Evolutionary conservation across 2,888 invertebrate species (phyloP).

Genomic region (Nemoura dubitans): DNA sequence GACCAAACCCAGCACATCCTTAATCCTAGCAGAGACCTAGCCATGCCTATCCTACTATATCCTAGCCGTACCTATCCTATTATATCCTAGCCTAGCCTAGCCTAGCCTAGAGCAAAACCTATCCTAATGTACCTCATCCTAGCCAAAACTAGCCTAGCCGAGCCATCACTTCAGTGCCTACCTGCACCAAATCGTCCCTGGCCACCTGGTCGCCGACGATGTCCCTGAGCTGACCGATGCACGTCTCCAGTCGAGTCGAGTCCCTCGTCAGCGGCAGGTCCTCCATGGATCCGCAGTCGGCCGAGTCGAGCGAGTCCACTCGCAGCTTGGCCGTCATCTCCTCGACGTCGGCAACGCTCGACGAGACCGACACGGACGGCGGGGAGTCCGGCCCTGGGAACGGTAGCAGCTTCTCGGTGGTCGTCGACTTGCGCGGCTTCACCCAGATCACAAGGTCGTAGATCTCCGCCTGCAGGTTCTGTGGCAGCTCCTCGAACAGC

Average conservation of each 20-base stretch:
- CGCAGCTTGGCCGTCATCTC: slow-evolving; percentile 51
- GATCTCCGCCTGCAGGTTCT: slow-evolving; percentile 67
- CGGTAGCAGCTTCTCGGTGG: slow-evolving; percentile 51
- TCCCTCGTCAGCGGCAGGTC: slow-evolving; percentile 56
- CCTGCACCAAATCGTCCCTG: slow-evolving; percentile 62
- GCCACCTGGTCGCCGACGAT: slow-evolving; percentile 65
- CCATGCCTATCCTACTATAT: too few species aligned
- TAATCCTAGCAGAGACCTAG: too few species aligned
- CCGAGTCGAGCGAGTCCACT: slow-evolving; percentile 45
- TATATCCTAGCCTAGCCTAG: too few species aligned
- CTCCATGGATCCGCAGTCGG: slow-evolving; percentile 56
- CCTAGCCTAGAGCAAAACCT: too few species aligned
- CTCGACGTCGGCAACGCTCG: slow-evolving; percentile 52
- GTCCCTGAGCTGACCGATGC: slow-evolving; percentile 63
- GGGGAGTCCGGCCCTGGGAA: slow-evolving; percentile 49
- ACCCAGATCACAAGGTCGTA: slow-evolving; percentile 63
- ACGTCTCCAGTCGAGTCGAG: slow-evolving; percentile 60
- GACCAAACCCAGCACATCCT: too few species aligned
- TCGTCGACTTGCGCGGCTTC: slow-evolving; percentile 56
- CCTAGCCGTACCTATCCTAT: too few species aligned
- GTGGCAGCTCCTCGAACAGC: slow-evolving; percentile 66
- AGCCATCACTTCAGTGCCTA: slow-evolving; percentile 9
- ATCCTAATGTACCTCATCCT: too few species aligned
- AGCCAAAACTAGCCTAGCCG: too few species aligned
- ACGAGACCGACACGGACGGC: slow-evolving; percentile 50